Evolutionary conservation across 2,113 vertebrate species (phyloP), one percentile per base, ranked within the genome.

Genomic region (Perca flavescens): DNA sequence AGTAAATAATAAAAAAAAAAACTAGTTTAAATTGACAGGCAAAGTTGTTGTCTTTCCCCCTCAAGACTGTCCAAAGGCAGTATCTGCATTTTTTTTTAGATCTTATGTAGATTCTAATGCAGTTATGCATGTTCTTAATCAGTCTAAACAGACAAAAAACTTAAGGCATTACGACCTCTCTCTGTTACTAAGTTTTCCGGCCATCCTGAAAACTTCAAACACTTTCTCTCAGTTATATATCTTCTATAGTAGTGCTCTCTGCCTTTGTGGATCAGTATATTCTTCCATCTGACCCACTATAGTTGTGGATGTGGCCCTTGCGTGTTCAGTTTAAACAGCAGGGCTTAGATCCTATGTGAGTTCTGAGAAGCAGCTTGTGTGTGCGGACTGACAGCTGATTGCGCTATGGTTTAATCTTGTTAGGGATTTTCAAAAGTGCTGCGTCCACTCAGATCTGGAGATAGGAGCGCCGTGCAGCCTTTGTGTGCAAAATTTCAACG

Each of bases 361-460:
- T 91, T 89, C 86, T 90, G 87, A 90, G 93, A 91, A 91, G 76
- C 88, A 86, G 87, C 83, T 58, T 80, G 79, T 89, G 88, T 84
- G 88, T 82, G 85, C 19, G 34, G 86, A 88, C 85, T 92, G 91
- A 94, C 92, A 92, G 89, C 91, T 91, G 93, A 93, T 94, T 80
- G 91, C 92, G 70, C 88, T 85, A 86, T 83, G 91, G 78, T 94
- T 91, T 95, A 95, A 95, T 95, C 95, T 94, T 87, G 91, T 95
- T 93, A 94, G 92, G 93, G 94, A 93, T 94, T 95, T 95, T 93
- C 94, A 94, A 95, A 95, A 95, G 93, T 95, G 94, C 94, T 95
- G 95, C 80, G 92, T 95, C 93, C 94, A 91, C 92, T 91, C 88
- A 88, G 94, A 95, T 95, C 85, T 91, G 93, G 84, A 92, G 93